phyloP scores from a whole-genome alignment of 2,113 vertebrate genomes.

The Trematocara stigmaticum region DNA sequence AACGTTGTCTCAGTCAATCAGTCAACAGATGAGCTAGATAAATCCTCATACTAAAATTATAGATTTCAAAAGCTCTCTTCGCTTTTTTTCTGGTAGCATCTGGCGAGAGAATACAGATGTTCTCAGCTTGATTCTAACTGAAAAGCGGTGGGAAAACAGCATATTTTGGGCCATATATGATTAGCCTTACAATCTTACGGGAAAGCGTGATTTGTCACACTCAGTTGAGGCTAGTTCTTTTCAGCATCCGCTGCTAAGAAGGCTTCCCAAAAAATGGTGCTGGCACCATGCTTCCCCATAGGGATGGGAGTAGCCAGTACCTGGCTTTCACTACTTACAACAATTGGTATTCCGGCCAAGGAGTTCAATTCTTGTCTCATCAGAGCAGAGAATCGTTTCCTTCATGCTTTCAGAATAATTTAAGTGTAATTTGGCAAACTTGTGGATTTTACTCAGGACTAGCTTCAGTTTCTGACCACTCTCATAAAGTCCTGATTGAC shows the following conservation, averaged over 20 bases:
- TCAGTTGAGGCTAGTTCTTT: background rate
- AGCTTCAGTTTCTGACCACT: conserved; percentile 13
- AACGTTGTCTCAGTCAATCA: background rate
- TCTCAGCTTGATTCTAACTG: background rate
- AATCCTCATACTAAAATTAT: conserved; percentile 2
- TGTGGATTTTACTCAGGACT: background rate
- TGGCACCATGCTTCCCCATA: background rate
- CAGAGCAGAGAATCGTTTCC: conserved; percentile 22
- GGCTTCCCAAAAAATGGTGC: background rate
- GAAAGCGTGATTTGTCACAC: background rate
- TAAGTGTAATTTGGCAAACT: conserved; percentile 18
- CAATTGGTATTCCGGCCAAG: conserved; percentile 5
- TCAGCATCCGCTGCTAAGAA: conserved; percentile 2
- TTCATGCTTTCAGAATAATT: conserved; percentile 30
- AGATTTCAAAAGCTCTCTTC: background rate
- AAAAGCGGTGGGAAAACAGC: background rate
- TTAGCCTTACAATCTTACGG: background rate
- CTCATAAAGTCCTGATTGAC: conserved; percentile 21
- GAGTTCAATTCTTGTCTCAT: conserved; percentile 20
- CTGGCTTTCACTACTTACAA: conserved; percentile 12
- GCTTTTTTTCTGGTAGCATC: background rate
- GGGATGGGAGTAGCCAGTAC: background rate
- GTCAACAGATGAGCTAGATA: background rate
- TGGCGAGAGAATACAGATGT: background rate
- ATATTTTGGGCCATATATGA: background rate